A percentile compares a stretch with the other conserved stretches of the same genome.
phyloP scores from a whole-genome alignment of 30 jellyfish, hydroid and myxozoan genomes.

The Turritopsis rubra region DNA sequence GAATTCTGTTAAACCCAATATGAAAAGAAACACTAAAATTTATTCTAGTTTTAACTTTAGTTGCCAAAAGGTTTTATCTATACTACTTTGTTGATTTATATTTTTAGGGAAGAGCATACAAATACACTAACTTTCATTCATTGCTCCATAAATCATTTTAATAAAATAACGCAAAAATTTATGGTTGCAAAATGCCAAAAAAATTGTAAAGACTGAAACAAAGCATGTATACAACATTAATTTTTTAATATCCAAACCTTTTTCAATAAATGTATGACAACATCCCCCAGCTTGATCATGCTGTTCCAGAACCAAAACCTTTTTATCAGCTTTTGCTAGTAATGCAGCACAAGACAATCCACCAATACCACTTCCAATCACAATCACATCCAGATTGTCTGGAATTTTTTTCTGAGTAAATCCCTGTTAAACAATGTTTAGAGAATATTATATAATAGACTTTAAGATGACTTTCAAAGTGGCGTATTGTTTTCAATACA shows the following conservation, averaged over 20 bases:
- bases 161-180: too few relatives aligned
- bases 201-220: too few relatives aligned
- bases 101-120: too few relatives aligned
- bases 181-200: too few relatives aligned
- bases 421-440: constrained; percentile 36
- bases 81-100: too few relatives aligned
- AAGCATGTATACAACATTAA: neutral
- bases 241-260: constrained; percentile 42
- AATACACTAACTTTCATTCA: too few relatives aligned
- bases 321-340: constrained; percentile 91
- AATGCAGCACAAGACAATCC: constrained; percentile 85
- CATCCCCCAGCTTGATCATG: constrained; percentile 99
- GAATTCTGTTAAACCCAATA: too few relatives aligned
- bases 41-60: too few relatives aligned
- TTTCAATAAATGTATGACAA: constrained; percentile 92
- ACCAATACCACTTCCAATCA: constrained; percentile 97
- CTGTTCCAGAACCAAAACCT: constrained; percentile 90
- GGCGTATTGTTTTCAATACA: neutral
- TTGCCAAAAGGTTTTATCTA: too few relatives aligned
- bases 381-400: constrained; percentile 76
- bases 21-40: too few relatives aligned
- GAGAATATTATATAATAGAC: too few relatives aligned
- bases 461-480: neutral
- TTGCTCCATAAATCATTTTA: too few relatives aligned
- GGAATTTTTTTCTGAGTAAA: constrained; percentile 79